phyloP scores from a whole-genome alignment of 2,797 vertebrate species.

The Sus cebifrons region DNA sequence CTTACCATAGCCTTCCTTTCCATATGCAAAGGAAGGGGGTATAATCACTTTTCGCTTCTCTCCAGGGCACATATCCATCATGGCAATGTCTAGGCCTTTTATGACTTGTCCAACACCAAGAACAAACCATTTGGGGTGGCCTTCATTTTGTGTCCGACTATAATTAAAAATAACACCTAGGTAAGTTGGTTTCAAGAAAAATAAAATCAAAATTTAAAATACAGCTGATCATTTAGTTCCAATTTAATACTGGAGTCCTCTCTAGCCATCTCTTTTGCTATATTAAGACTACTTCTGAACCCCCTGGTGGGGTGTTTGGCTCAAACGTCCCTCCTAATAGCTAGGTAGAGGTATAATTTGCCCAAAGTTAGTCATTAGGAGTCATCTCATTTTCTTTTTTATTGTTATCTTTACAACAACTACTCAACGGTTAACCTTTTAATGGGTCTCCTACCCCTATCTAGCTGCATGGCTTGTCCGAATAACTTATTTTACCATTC shows the following conservation, averaged over 20 bases:
- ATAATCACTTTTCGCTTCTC: conserved; percentile 96
- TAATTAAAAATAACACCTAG: conserved; percentile 67
- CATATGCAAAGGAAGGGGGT: conserved; percentile 95
- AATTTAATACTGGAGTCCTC: conserved; percentile 27
- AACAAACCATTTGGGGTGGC: conserved; percentile 98
- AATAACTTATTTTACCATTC: conserved; percentile 42
- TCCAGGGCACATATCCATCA: conserved; percentile 97
- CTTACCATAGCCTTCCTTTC: conserved; percentile 95
- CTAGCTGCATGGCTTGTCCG: not conserved
- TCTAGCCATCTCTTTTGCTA: not conserved
- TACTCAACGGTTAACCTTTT: conserved; percentile 55
- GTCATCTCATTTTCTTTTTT: conserved; percentile 52
- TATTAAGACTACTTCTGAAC: not conserved
- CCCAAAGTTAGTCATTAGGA: conserved; percentile 44
- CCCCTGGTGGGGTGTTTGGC: conserved; percentile 11
- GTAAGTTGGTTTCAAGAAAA: conserved; percentile 56
- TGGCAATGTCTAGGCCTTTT: conserved; percentile 96
- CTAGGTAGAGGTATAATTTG: conserved; percentile 49
- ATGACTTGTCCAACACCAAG: conserved; percentile 97
- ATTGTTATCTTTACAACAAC: conserved; percentile 48
- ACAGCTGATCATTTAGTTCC: not conserved
- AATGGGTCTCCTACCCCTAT: conserved; percentile 7
- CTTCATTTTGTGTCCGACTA: conserved; percentile 95
- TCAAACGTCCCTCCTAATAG: conserved; percentile 15
- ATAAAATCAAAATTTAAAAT: conserved; percentile 46